Base-by-base conservation (phyloP, 1,140 invertebrate genomes). In the Bradysia coprophila region DNA sequence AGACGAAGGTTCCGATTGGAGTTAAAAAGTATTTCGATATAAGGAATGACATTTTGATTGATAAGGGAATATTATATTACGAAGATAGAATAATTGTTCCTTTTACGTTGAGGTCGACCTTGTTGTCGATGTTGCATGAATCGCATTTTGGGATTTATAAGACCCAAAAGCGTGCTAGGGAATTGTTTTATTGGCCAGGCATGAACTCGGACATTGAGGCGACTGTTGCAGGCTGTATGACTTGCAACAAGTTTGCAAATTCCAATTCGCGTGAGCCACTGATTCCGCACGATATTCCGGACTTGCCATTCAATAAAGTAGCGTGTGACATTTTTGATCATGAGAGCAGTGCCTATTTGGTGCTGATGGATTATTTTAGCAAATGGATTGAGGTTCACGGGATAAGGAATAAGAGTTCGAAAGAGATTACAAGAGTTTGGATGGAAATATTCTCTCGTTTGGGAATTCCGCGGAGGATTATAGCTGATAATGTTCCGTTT, bases 111-210 rank as follows among this genome's bases (percentile, higher is more conserved):
- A 42, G 57, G 21, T 28, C 37, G 21, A 42, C 51, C 41, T 59
- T 63, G 43, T 37, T 63, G 39, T 31, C 48, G 0, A 44, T 45
- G 28, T 33, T 64, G 6, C 60, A 63, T 43, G 55, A 59, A 39
- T 50, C 48, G 20, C 54, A 49, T 49, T 21, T 50, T 2, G 54
- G 51, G 9, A 43, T 51, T 4, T 45, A 45, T 38, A 55, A 55
- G 47, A 53, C 45, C 20, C 59, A 59, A 47, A 43, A 45, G 19
- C 48, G 46, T 11, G 57, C 61, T 10, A 51, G 54, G 24, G 47
- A 59, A 5, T 44, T 56, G 22, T 46, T 62, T 15, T 64, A 49
- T 42, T 64, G 61, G 59, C 52, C 51, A 4, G 42, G 50, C 1
- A 57, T 66, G 49, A 47, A 49, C 21, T 44, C 44, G 10, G 43